A percentile compares a stretch with the other conserved stretches of the same genome.
Evolutionary conservation across 2,113 vertebrate species (phyloP).

Genomic region (Cygnus buccinator): DNA sequence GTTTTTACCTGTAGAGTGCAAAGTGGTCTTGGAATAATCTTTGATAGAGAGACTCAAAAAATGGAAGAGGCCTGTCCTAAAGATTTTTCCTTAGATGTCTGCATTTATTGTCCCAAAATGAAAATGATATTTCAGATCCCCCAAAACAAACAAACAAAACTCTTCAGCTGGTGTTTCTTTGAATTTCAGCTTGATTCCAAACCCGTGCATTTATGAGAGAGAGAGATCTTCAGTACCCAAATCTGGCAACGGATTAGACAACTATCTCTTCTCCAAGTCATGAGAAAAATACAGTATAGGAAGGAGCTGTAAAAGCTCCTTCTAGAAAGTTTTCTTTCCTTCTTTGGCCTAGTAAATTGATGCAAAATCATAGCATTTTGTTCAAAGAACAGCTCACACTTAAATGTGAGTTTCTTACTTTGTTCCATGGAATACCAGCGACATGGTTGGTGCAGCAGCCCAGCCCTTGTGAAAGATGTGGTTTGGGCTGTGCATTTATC

Average conservation of each 20-base stretch:
- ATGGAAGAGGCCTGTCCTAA: background rate
- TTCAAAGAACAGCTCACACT: background rate
- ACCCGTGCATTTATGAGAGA: background rate
- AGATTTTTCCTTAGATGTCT: background rate
- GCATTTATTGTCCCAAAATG: background rate
- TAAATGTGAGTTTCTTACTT: background rate
- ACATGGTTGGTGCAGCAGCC: background rate
- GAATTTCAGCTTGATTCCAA: background rate
- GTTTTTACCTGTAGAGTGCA: background rate
- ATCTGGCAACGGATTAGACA: background rate
- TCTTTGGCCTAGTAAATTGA: background rate
- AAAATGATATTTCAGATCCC: background rate
- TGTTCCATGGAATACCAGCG: background rate
- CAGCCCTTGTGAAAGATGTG: background rate
- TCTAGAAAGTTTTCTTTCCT: background rate
- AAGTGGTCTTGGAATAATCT: background rate
- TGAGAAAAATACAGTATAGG: background rate
- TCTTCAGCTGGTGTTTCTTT: background rate
- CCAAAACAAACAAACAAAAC: background rate
- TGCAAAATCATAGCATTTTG: background rate
- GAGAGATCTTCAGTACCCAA: background rate
- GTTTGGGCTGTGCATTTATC: background rate
- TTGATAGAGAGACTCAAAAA: background rate
- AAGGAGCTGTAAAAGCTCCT: background rate
- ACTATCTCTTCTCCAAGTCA: background rate